Percentiles rank a stretch among this genome's conserved stretches.
Evolutionary conservation across 2,113 vertebrate species (phyloP).

Genomic region (Psilopogon haemacephalus): DNA sequence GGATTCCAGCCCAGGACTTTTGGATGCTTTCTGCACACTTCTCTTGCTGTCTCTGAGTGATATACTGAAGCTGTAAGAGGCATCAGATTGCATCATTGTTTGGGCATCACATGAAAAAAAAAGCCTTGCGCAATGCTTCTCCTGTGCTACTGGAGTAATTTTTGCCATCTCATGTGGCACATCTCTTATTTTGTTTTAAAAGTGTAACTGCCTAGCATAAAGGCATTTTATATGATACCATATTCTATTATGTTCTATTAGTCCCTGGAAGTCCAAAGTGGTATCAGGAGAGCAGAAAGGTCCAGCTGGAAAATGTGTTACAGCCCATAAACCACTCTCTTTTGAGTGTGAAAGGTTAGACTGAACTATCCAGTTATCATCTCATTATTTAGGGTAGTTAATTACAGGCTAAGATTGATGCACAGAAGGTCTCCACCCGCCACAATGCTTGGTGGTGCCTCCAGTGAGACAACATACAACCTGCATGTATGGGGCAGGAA

Average conservation of each 20-base stretch:
- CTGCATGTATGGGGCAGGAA: background rate
- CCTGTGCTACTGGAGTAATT: background rate
- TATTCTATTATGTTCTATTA: background rate
- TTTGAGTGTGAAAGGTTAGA: background rate
- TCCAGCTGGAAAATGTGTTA: background rate
- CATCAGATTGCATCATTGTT: background rate
- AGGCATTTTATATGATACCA: background rate
- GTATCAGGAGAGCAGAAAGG: background rate
- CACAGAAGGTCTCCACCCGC: background rate
- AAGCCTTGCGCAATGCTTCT: background rate
- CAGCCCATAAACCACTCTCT: background rate
- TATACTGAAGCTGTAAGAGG: conserved; percentile 9
- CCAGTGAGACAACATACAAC: background rate
- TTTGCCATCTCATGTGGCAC: background rate
- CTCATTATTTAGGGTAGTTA: background rate
- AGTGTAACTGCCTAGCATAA: background rate
- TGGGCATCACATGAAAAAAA: background rate
- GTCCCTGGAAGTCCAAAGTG: conserved; percentile 4
- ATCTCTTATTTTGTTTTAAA: background rate
- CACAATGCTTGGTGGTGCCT: background rate
- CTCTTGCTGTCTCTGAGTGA: background rate
- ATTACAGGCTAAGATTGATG: background rate
- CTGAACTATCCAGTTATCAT: background rate
- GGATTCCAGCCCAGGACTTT: conserved; percentile 54
- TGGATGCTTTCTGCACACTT: conserved; percentile 11